Conservation (phyloP, 2,113 vertebrate species). For the Hemichromis elongatus region DNA sequence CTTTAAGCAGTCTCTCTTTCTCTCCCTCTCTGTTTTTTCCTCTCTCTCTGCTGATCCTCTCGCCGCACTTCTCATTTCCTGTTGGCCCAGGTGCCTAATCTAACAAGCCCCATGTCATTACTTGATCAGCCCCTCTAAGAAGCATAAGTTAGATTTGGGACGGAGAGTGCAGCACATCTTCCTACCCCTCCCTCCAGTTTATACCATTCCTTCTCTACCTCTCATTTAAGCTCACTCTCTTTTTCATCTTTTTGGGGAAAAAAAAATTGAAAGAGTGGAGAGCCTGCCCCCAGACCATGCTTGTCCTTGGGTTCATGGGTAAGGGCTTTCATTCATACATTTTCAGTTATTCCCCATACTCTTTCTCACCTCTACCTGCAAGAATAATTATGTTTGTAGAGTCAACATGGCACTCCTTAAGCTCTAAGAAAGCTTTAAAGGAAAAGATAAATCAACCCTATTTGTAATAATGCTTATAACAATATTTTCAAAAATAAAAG, state of each 20-base stretch:
- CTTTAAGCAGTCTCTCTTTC: slow-evolving; percentile 6
- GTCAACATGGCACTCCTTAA: neutral
- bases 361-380: neutral
- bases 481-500: neutral
- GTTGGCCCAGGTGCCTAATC: slow-evolving; percentile 39
- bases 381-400: neutral
- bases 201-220: neutral
- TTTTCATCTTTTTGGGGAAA: slow-evolving; percentile 41
- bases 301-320: slow-evolving; percentile 79
- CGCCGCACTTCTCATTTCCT: slow-evolving; percentile 37
- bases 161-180: neutral
- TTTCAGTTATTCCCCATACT: neutral
- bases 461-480: neutral
- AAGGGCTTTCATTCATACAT: slow-evolving; percentile 60
- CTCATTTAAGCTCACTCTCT: slow-evolving; percentile 38
- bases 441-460: slow-evolving; percentile 30
- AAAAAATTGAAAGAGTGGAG: slow-evolving; percentile 58
- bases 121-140: slow-evolving; percentile 46
- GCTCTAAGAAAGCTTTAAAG: slow-evolving; percentile 35
- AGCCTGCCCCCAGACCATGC: slow-evolving; percentile 72
- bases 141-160: slow-evolving; percentile 47
- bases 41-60: slow-evolving; percentile 38
- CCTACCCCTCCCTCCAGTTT: neutral
- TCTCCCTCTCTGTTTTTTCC: neutral
- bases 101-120: slow-evolving; percentile 57